Evolutionary conservation across 2,797 vertebrate genomes (phyloP).

Genomic region (Masticophis lateralis): DNA sequence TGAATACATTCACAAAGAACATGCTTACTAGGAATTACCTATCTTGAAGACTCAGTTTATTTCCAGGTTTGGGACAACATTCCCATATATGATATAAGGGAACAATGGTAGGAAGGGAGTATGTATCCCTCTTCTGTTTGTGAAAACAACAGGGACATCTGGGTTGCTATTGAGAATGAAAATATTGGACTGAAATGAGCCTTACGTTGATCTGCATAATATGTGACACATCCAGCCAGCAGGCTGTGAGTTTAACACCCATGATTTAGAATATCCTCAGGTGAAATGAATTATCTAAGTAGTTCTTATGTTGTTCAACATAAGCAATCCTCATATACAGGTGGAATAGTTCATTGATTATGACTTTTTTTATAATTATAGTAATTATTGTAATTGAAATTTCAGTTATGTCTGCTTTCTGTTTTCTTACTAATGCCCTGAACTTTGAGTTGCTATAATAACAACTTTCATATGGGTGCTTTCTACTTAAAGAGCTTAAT

Average conservation of each 20-base stretch:
- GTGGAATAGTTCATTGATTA: not conserved
- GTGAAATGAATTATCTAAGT: not conserved
- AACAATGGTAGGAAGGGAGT: not conserved
- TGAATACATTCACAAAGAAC: not conserved
- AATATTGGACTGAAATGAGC: not conserved
- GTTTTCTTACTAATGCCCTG: constrained; percentile 19
- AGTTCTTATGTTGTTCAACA: not conserved
- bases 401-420: not conserved
- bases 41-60: not conserved
- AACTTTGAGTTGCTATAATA: constrained; percentile 15
- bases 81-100: not conserved
- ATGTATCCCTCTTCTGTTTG: not conserved
- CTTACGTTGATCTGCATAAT: not conserved
- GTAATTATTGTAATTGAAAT: not conserved
- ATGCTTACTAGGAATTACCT: not conserved
- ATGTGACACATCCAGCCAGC: not conserved
- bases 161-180: not conserved
- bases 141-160: not conserved
- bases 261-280: not conserved
- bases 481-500: constrained; percentile 27
- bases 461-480: constrained; percentile 33
- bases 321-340: not conserved
- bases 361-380: not conserved
- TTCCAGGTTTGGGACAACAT: not conserved
- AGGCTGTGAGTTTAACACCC: too few relatives aligned